Conservation (phyloP, 2,113 vertebrate genomes). For the Bufo bufo region DNA sequence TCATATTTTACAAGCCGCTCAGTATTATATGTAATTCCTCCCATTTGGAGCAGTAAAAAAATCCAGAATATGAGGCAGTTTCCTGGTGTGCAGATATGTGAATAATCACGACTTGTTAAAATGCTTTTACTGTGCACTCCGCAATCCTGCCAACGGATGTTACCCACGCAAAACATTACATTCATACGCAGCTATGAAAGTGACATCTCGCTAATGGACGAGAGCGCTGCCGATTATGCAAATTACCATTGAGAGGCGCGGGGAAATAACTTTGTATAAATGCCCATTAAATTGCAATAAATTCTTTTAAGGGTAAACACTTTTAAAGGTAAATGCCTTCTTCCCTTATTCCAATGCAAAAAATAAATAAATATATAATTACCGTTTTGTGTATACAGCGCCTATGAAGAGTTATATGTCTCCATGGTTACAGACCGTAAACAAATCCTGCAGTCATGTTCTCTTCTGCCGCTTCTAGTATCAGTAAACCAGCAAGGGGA, state of each 20-base stretch:
- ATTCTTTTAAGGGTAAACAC: not conserved
- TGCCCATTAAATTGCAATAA: not conserved
- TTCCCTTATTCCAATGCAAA: not conserved
- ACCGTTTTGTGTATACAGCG: not conserved
- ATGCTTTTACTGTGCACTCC: not conserved
- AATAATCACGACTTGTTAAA: not conserved
- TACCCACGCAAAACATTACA: not conserved
- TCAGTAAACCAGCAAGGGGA: too few species aligned
- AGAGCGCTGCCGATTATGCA: not conserved
- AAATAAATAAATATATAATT: not conserved
- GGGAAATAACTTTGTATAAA: not conserved
- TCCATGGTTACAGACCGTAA: not conserved
- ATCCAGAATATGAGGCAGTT: not conserved
- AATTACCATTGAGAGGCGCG: not conserved
- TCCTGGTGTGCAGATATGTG: not conserved
- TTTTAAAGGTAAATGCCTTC: not conserved
- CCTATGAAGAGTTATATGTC: not conserved
- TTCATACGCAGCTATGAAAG: not conserved
- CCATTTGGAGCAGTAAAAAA: not conserved
- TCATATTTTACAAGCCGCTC: not conserved
- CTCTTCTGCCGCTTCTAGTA: not conserved
- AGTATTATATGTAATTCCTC: not conserved
- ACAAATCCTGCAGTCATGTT: not conserved
- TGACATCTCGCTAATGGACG: not conserved
- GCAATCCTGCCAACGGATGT: not conserved